phyloP scores from a whole-genome alignment of 92 coral and sea anemone genomes.

The Pocillopora grandis region DNA sequence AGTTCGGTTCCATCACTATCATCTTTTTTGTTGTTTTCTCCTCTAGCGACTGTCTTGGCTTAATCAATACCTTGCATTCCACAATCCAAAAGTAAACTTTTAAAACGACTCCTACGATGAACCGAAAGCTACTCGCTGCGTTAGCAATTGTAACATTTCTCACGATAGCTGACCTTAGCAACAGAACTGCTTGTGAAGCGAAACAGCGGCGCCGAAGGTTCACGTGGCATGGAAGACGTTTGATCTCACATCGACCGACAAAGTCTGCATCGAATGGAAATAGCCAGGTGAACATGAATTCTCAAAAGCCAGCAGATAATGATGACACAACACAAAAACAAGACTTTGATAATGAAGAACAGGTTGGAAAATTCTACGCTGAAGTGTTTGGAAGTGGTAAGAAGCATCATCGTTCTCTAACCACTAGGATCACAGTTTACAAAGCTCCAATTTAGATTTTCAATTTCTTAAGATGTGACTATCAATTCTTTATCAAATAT shows the following conservation, averaged over 20 bases:
- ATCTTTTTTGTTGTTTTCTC: too few species aligned
- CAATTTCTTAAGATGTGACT: too few species aligned
- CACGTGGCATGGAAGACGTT: slow-evolving; percentile 4
- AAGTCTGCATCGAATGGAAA: not conserved
- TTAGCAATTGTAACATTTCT: slow-evolving; percentile 17
- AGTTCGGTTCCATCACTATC: too few species aligned
- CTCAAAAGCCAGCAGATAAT: not conserved
- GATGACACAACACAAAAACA: not conserved
- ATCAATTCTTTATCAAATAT: too few species aligned
- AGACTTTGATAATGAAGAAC: slow-evolving; percentile 4
- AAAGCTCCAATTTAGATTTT: too few species aligned
- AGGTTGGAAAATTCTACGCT: not conserved
- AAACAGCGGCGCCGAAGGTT: not conserved
- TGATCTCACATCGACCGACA: slow-evolving; percentile 12
- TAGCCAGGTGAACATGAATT: not conserved
- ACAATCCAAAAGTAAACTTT: not conserved
- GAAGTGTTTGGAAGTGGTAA: slow-evolving; percentile 18
- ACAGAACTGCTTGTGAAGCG: not conserved
- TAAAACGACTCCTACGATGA: not conserved
- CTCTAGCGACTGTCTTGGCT: too few species aligned
- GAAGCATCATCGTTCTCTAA: not conserved
- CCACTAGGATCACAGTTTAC: not conserved
- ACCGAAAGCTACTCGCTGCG: not conserved
- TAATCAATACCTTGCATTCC: too few species aligned
- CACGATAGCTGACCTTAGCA: not conserved